Percentiles rank a stretch among this genome's conserved stretches.
phyloP scores from a whole-genome alignment of 30 jellyfish, hydroid and myxozoan genomes.

The Rhopilema esculentum region DNA sequence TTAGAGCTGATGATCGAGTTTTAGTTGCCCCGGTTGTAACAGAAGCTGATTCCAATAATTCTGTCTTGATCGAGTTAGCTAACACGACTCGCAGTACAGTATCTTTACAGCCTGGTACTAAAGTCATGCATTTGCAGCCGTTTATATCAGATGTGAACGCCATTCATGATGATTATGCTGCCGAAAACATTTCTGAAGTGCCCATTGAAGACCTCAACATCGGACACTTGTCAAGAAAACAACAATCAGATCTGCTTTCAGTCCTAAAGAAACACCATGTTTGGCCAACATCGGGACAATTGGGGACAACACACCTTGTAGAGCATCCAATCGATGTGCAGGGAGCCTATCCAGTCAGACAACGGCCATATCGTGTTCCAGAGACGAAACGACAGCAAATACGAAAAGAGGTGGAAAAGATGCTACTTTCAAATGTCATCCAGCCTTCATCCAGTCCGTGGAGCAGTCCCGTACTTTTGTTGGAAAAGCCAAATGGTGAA shows the following conservation, averaged over 20 bases:
- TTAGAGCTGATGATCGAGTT: conserved; percentile 65
- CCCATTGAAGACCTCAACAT: conserved; percentile 40
- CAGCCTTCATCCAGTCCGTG: conserved; percentile 71
- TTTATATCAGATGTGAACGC: conserved; percentile 39
- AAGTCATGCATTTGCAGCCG: conserved; percentile 68
- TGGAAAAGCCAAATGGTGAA: conserved; percentile 62
- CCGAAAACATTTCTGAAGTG: conserved; percentile 36
- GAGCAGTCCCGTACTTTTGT: conserved; percentile 69
- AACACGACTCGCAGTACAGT: conserved; percentile 69
- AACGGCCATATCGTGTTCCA: conserved; percentile 63
- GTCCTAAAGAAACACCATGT: conserved; percentile 52
- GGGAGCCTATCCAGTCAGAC: conserved; percentile 70
- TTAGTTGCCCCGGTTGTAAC: conserved; percentile 72
- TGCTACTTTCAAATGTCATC: conserved; percentile 55
- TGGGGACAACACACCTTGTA: conserved; percentile 66
- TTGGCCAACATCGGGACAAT: conserved; percentile 42
- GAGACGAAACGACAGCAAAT: conserved; percentile 58
- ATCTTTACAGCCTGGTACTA: conserved; percentile 72
- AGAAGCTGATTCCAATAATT: conserved; percentile 67
- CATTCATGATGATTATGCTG: conserved; percentile 39
- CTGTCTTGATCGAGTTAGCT: conserved; percentile 61
- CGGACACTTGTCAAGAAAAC: conserved; percentile 41
- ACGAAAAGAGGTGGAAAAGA: conserved; percentile 49
- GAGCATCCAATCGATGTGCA: conserved; percentile 67
- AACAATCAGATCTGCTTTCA: conserved; percentile 53